Evolutionary conservation across 2,797 vertebrate genomes (phyloP).

Genomic region (Sibirionetta formosa): DNA sequence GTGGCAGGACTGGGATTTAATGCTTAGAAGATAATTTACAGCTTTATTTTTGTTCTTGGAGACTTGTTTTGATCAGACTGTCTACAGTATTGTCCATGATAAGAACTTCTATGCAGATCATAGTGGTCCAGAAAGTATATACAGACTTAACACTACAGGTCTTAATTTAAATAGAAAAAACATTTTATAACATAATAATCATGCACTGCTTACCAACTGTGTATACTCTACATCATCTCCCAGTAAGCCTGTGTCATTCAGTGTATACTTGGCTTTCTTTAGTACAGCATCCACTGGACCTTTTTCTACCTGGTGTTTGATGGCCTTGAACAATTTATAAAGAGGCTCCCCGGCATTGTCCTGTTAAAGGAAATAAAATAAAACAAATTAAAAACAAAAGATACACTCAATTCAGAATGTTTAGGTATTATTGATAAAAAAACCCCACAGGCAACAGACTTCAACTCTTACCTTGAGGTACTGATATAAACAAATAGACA

Average conservation of each 20-base stretch:
- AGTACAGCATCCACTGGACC: constrained; percentile 94
- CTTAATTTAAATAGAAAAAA: background rate
- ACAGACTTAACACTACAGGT: background rate
- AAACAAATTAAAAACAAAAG: background rate
- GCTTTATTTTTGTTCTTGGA: background rate
- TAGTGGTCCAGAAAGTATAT: background rate
- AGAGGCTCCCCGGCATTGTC: constrained; percentile 96
- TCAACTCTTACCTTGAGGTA: constrained; percentile 91
- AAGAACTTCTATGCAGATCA: background rate
- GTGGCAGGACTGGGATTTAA: background rate
- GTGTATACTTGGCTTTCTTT: constrained; percentile 97
- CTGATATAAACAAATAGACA: constrained; percentile 99
- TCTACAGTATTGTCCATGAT: background rate
- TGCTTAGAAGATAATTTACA: background rate
- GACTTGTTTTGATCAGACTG: background rate
- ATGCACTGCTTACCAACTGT: constrained; percentile 87
- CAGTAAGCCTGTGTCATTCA: constrained; percentile 96
- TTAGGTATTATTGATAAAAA: background rate
- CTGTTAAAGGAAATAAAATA: constrained; percentile 76
- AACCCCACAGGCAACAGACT: background rate
- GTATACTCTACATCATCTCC: constrained; percentile 97
- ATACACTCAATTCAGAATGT: background rate
- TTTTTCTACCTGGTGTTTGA: constrained; percentile 99
- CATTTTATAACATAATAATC: background rate
- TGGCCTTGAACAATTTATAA: constrained; percentile 97